phyloP scores from a whole-genome alignment of 2,888 invertebrate species.

The Podabrus alpinus region DNA sequence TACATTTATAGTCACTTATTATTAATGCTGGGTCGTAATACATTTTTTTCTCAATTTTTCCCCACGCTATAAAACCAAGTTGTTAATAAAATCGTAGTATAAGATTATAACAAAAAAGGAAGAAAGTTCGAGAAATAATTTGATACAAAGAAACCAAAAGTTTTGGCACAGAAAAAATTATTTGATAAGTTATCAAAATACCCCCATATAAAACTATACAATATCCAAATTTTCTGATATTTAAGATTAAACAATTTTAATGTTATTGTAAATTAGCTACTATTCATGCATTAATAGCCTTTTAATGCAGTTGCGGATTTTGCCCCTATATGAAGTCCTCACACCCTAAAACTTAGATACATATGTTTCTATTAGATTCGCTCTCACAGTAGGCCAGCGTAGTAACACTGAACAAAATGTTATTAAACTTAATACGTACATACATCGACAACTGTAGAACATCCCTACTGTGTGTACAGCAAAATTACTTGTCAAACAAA shows the following conservation, averaged over 20 bases:
- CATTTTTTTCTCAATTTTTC: no score
- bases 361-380: conserved; percentile 47
- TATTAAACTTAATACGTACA: background rate
- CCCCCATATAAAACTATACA: background rate
- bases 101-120: no score
- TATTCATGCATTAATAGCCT: conserved; percentile 50
- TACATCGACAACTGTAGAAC: conserved; percentile 8
- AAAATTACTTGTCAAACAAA: conserved; percentile 48
- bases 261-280: conserved; percentile 45
- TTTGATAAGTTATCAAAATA: background rate
- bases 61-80: no score
- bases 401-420: background rate
- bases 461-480: conserved; percentile 4
- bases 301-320: conserved; percentile 50
- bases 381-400: conserved; percentile 40
- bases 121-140: no score
- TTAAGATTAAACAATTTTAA: background rate
- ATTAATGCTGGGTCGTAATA: no score
- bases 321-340: conserved; percentile 40
- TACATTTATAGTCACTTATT: no score
- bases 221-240: background rate
- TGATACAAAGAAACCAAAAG: no score
- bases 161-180: background rate
- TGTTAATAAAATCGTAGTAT: no score
- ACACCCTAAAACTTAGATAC: conserved; percentile 44